Evolutionary conservation across 2,113 vertebrate genomes (phyloP), one percentile per base, ranked within the genome.

Genomic region (Nannobrachium achirus): DNA sequence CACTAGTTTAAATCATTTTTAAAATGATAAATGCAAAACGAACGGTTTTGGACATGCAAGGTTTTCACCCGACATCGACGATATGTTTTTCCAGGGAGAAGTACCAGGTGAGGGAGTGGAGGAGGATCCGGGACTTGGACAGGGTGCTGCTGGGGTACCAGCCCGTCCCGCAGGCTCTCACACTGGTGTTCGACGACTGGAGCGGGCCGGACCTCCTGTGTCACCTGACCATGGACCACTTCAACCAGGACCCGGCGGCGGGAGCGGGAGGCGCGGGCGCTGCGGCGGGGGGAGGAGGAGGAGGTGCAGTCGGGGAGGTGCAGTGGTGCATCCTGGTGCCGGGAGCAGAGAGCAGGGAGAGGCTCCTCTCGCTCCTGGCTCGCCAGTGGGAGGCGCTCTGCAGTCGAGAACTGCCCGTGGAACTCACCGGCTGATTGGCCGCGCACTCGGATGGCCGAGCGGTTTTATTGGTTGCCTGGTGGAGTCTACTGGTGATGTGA

Each of bases 291-390:
- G 67, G 14, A 55, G 38, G 4, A 80, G 74, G 56, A 63, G 71
- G 75, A 58, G 86, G 84, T 0, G 87, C 79, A 0, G 90, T 79
- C 71, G 88, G 76, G 7, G 97, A 99, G 86, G 92, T 98, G 40
- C 96, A 97, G 83, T 99, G 97, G 98, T 97, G 94, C 44, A 80
- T 99, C 49, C 98, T 97, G n/a, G 94, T 99, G 11, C 97, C 98
- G 0, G 95, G 95, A 1, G 94, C 96, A 0, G 96, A 98, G 89
- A 95, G 96, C 89, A 89, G 98, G 6, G 98, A 99, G 88, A 94
- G 95, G 66, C 89, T 99, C 57, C 97, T 99, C 73, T 96, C 96
- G 0, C 88, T 99, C 7, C 86, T 99, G 50, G 98, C 98, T 14
- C 94, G 97, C 3, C 98, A 98, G 83, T 99, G 98, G 98, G 97